A percentile compares a stretch with the other conserved stretches of the same genome.
Conservation (phyloP, 2,113 vertebrate genomes). For the Sorex fumeus region DNA sequence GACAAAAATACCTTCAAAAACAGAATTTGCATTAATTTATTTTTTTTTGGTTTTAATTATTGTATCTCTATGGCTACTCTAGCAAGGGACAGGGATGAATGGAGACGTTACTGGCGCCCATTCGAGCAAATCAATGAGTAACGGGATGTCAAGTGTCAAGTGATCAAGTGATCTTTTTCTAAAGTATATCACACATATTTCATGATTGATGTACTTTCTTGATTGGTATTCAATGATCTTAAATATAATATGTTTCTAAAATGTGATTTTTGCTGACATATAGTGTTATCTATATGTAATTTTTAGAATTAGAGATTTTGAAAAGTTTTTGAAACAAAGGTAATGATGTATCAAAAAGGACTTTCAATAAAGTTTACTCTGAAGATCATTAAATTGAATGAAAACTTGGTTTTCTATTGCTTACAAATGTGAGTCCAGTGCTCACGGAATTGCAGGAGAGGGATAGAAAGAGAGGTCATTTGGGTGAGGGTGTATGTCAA, state of each 20-base stretch:
- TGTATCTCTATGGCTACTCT: no score
- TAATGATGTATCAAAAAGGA: background rate
- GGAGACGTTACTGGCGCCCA: no score
- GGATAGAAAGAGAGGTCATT: background rate
- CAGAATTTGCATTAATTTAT: background rate
- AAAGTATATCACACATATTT: background rate
- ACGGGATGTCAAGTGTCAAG: no score
- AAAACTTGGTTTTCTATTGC: slow-evolving; percentile 1
- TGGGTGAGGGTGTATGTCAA: background rate
- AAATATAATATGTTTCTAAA: no score
- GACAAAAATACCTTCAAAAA: background rate
- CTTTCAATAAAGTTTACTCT: background rate
- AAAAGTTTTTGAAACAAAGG: background rate
- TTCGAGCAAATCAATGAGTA: no score
- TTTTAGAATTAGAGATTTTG: no score
- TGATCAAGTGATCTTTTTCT: no score
- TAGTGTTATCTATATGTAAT: no score
- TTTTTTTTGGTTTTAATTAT: background rate
- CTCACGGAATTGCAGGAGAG: background rate
- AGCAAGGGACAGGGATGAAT: no score
- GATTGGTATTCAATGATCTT: background rate
- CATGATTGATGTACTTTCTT: no score
- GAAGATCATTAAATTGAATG: background rate
- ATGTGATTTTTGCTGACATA: no score
- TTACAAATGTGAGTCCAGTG: background rate